Evolutionary conservation across 2,888 invertebrate species (phyloP), one percentile per base, ranked within the genome.

Genomic region (Lydus trimaculatus): DNA sequence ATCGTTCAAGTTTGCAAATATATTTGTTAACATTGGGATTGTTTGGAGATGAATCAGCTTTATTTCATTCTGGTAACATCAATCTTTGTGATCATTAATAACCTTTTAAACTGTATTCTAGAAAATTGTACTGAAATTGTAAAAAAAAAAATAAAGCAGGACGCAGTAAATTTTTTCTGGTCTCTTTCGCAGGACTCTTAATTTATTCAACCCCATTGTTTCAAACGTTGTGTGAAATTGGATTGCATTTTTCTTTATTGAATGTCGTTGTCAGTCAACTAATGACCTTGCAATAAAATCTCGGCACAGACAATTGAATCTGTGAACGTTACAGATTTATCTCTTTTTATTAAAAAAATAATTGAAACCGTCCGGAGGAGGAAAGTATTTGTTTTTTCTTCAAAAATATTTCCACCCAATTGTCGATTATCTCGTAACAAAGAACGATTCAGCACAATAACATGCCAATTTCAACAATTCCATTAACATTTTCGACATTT

Each of bases 61-160:
- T 61, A 70, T 65, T 68, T 63, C 39, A 60, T 64, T 28, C 15
- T 63, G 62, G 58, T 67, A 67, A 58, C 72, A 70, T 72, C 70
- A 72, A 72, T 72, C 72, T 72, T 64, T 36, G 8, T 28, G 59
- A 72, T 68, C 72, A 72, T 72, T 72, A 72, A 72, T 70, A 70
- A 72, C 70, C 62, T 64, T n/a, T 67, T 65, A 67, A 70, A 60
- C 33, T 56, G 61, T 69, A 61, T 62, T 65, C 64, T 28, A 43
- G 52, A 64, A 63, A 31, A 39, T 64, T 23, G 58, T 25, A 23
- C 33, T 33, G 58, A 58, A 64, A 64, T 56, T n/a, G n/a, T n/a
- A n/a, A n/a, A n/a, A n/a, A n/a, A n/a, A n/a, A n/a, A n/a, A n/a
- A n/a, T n/a, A n/a, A n/a, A n/a, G n/a, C n/a, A n/a, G n/a, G n/a